These are phyloP conservation scores for Mimachlamys varia DNA, from an alignment of 2,888 invertebrate genomes.

Conservation along the genomic window DNA sequence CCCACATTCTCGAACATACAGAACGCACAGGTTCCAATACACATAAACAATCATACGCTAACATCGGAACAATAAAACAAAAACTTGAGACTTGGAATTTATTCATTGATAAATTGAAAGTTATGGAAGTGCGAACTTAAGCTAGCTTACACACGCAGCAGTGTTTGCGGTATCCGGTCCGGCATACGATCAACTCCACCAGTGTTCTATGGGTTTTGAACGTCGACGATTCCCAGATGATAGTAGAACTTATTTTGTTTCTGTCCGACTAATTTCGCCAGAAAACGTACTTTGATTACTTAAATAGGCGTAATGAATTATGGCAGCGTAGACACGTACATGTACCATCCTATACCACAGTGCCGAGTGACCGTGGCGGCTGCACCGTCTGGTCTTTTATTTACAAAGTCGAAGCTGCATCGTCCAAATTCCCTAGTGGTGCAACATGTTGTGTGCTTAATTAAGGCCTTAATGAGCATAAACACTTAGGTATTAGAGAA, in stretches of 20 bases:
- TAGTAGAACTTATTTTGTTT: background rate
- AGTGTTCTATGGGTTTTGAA: background rate
- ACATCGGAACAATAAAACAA: background rate
- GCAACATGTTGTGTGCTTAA: background rate
- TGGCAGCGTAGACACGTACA: background rate
- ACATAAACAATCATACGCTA: background rate
- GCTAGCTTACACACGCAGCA: background rate
- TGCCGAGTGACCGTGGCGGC: no score
- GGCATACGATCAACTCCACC: background rate
- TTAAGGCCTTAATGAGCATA: background rate
- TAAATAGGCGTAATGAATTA: background rate
- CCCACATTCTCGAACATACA: background rate
- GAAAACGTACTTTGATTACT: background rate
- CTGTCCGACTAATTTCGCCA: background rate
- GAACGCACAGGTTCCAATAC: background rate
- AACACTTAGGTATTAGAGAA: background rate
- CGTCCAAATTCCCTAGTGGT: background rate
- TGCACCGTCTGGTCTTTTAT: no score
- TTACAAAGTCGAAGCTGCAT: no score
- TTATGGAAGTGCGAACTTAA: constrained; percentile 3
- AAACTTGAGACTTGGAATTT: background rate
- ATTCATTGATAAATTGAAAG: constrained; percentile 17
- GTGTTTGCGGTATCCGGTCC: background rate
- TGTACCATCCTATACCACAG: background rate
- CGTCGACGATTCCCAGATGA: background rate